A percentile compares a stretch with the other conserved stretches of the same genome.
phyloP scores from a whole-genome alignment of 2,888 invertebrate genomes.

The Hololepta plana region DNA sequence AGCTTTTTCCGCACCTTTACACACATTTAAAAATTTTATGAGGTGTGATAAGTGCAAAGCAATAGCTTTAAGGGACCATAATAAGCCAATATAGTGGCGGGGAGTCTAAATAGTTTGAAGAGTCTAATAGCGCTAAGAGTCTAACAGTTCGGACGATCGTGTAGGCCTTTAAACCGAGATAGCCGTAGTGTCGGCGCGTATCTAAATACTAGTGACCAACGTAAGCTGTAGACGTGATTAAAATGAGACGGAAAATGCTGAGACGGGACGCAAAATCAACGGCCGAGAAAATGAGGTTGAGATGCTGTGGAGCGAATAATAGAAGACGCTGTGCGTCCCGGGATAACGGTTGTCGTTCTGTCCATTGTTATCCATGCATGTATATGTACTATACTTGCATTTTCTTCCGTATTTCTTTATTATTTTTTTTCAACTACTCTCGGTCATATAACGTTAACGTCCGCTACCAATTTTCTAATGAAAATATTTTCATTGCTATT shows the following conservation, averaged over 20 bases:
- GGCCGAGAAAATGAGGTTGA: slow-evolving; percentile 39
- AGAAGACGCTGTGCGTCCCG: slow-evolving; percentile 24
- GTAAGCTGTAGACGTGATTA: slow-evolving; percentile 15
- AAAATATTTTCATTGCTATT: too few species aligned
- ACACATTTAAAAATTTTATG: slow-evolving; percentile 10
- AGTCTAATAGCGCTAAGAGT: too few species aligned
- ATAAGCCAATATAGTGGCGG: slow-evolving; percentile 16
- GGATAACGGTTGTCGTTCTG: slow-evolving; percentile 14
- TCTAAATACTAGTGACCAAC: too few species aligned
- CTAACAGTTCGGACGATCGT: too few species aligned
- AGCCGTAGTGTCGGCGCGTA: slow-evolving; percentile 15
- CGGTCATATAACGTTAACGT: too few species aligned
- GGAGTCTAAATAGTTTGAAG: too few species aligned
- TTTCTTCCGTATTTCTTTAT: too few species aligned
- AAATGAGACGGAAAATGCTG: slow-evolving; percentile 17
- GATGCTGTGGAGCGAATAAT: slow-evolving; percentile 31
- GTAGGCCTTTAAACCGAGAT: too few species aligned
- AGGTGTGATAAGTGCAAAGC: slow-evolving; percentile 11
- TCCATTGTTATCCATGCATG: slow-evolving; percentile 16
- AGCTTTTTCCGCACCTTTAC: too few species aligned
- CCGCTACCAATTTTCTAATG: too few species aligned
- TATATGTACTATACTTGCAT: slow-evolving; percentile 10
- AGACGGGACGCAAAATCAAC: slow-evolving; percentile 30
- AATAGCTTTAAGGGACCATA: slow-evolving; percentile 13
- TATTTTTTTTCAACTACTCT: too few species aligned